Evolutionary conservation across 1,140 invertebrate genomes (phyloP), one percentile per base, ranked within the genome.

Genomic region (Drosophila nasuta): DNA sequence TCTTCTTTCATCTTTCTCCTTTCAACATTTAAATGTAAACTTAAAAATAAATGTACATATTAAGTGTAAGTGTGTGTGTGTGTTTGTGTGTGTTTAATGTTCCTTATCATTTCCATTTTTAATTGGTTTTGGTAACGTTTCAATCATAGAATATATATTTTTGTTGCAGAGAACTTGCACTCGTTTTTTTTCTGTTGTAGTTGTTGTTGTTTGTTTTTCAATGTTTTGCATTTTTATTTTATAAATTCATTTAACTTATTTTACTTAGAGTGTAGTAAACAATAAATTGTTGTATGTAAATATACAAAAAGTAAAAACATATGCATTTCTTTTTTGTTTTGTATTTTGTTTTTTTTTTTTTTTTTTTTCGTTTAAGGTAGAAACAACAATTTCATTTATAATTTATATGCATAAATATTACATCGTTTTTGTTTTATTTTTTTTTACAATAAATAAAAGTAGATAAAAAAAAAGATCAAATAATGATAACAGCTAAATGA

Each of bases 41-140:
- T 88, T 87, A 87, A 88, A 82, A 69, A 78, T 81, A 75, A 82
- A 87, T 87, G 79, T 86, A 88, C 77, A 88, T 88, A 78, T 72
- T 75, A 72, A 8, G 46, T 58, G 49, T 76, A 74, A 60, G 68
- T 72, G 28, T 15, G 28, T 54, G 51, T 54, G n/a, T 33, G 0
- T 52, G 25, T n/a, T n/a, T 52, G 25, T 13, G 25, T 52, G 28
- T 33, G 28, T 15, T 69, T 65, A 5, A 43, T 54, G 38, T 75
- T 79, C 66, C 59, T 66, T 77, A 71, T 52, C 58, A 62, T 81
- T 72, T 35, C 6, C 33, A 57, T 71, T 28, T 8, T 20, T 49
- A 38, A 38, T 69, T 41, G 33, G 20, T 25, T 56, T 72, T 64
- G 60, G 57, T 79, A 77, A 77, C 56, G 58, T 79, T 77, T 63